Evolutionary conservation across 1,140 invertebrate species (phyloP), one percentile per base, ranked within the genome.

Genomic region (Goniozus legneri): DNA sequence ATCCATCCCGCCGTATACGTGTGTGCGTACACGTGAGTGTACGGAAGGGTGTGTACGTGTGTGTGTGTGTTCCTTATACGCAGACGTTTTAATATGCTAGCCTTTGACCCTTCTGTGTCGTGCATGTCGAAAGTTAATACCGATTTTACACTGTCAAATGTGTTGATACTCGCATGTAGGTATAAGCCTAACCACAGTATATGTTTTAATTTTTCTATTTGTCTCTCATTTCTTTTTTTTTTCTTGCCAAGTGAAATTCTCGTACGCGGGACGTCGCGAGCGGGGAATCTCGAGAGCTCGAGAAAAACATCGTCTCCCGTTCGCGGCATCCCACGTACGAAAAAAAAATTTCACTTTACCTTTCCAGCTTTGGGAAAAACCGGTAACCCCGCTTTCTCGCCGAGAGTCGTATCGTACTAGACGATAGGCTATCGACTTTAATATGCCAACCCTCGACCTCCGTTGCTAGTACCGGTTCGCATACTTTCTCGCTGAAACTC

Each of bases 341-440:
- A 10, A 27, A 27, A n/a, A n/a, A n/a, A 27, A 27, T 27, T 10
- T 27, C 24, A 10, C 30, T 59, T 73, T 73, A 73, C 71, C 71
- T 73, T 66, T 66, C 62, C 55, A 70, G 71, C 59, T 73, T 71
- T 31, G 71, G 71, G 63, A 73, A 73, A 64, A 73, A 73, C 43
- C 70, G 64, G 62, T 71, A 73, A 41, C 69, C 71, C 62, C 71
- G 69, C 62, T 73, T 73, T 73, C 68, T 71, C 60, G 69, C 69
- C 58, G 69, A 71, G 62, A 73, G 69, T 65, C 69, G 69, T 69
- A 73, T 68, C 58, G 68, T 69, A 62, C 67, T 67, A 54, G 69
- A 66, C 56, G 58, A 65, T 61, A 70, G 66, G 62, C 69, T 69
- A 71, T 73, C 63, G 65, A 73, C 65, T 60, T 70, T 73, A 69